These are phyloP conservation scores for Leptinotarsa tumamoca DNA, from an alignment of 2,888 invertebrate genomes.

Conservation along the genomic window DNA sequence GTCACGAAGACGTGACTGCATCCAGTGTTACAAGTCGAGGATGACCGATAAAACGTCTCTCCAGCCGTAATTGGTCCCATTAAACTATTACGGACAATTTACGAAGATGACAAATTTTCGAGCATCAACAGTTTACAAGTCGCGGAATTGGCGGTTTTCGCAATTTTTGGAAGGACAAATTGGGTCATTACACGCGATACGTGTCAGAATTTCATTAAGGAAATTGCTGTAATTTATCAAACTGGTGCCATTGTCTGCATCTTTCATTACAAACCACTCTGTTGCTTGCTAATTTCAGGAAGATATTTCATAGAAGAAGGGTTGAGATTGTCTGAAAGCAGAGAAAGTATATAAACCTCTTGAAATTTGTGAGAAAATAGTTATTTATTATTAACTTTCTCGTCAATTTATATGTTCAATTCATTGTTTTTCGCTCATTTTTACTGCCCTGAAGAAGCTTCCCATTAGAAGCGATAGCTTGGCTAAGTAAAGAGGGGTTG, in stretches of 20 bases:
- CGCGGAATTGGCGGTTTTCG: slow-evolving; percentile 27
- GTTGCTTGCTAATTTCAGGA: neutral
- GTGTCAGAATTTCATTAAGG: neutral
- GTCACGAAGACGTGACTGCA: slow-evolving; percentile 59
- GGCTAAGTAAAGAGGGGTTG: too few species aligned
- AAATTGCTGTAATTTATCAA: neutral
- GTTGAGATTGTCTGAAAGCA: neutral
- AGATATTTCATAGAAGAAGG: too few species aligned
- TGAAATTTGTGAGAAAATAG: too few species aligned
- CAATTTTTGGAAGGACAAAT: slow-evolving; percentile 11
- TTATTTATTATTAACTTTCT: too few species aligned
- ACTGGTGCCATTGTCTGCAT: neutral
- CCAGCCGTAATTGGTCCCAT: slow-evolving; percentile 58
- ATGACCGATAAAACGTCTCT: slow-evolving; percentile 56
- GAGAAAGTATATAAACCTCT: neutral
- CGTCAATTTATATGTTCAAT: too few species aligned
- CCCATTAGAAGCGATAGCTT: too few species aligned
- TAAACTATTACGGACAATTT: slow-evolving; percentile 59
- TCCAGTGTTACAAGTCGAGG: slow-evolving; percentile 52
- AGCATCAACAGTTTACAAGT: slow-evolving; percentile 28
- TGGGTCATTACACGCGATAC: slow-evolving; percentile 1
- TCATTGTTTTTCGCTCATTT: too few species aligned
- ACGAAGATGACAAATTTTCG: slow-evolving; percentile 40
- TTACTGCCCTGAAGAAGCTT: too few species aligned
- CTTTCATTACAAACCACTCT: neutral